These are phyloP conservation scores for Blera fallax DNA, from an alignment of 2,888 invertebrate species.

Conservation along the genomic window DNA sequence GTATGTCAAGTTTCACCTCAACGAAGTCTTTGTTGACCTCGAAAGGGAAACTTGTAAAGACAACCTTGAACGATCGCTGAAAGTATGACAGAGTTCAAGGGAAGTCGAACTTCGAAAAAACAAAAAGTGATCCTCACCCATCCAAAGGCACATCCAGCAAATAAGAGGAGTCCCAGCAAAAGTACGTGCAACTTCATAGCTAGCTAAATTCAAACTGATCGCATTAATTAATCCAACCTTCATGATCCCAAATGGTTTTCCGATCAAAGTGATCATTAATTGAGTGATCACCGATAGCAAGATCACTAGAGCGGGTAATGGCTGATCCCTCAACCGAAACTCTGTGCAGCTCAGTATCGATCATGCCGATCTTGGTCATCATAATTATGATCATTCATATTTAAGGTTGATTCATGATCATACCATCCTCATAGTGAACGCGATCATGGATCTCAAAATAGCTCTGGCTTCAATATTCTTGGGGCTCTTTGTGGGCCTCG, in stretches of 20 bases:
- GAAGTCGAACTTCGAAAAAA: neutral
- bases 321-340: constrained; percentile 1
- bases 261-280: neutral
- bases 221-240: neutral
- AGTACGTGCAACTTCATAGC: constrained; percentile 75
- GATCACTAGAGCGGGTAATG: constrained; percentile 44
- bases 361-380: constrained; percentile 1
- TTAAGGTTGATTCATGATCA: constrained; percentile 3
- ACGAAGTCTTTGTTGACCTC: constrained; percentile 75
- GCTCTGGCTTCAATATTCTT: neutral
- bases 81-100: constrained; percentile 16
- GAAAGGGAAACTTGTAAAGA: constrained; percentile 75
- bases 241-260: neutral
- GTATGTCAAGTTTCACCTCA: constrained; percentile 75
- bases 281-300: constrained; percentile 9
- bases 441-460: constrained; percentile 16
- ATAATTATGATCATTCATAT: constrained; percentile 40
- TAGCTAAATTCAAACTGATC: constrained; percentile 26
- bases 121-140: constrained; percentile 76
- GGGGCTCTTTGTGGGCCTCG: neutral
- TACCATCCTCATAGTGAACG: neutral
- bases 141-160: constrained; percentile 63
- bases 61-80: constrained; percentile 78
- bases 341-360: neutral
- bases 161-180: constrained; percentile 69